Evolutionary conservation across 2,113 vertebrate genomes (phyloP).

Genomic region (Chaetorhynchus papuensis): DNA sequence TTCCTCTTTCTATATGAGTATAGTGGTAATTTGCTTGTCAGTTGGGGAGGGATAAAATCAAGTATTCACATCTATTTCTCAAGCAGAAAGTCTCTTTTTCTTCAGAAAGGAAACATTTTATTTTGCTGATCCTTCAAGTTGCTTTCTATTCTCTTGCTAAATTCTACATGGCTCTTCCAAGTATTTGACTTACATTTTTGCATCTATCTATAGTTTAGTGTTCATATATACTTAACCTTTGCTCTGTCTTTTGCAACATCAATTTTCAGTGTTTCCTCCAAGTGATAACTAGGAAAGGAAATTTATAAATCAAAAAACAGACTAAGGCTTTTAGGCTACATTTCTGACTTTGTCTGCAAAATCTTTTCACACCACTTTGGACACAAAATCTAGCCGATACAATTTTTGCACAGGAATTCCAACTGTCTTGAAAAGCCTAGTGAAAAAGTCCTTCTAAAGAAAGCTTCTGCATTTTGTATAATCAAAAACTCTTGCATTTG

Average conservation of each 20-base stretch:
- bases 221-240: constrained; percentile 15
- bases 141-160: neutral
- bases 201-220: neutral
- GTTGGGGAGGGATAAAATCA: neutral
- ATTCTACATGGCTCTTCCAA: constrained; percentile 31
- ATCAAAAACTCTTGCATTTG: neutral
- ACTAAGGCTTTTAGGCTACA: neutral
- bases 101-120: neutral
- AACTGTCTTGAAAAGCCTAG: neutral
- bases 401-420: neutral
- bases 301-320: neutral
- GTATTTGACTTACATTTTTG: constrained; percentile 16
- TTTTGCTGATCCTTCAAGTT: neutral
- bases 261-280: constrained; percentile 44
- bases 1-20: neutral
- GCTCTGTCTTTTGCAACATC: neutral
- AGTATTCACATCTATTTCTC: neutral
- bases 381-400: neutral
- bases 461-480: neutral
- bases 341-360: neutral
- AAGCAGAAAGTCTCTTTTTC: neutral
- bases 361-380: neutral
- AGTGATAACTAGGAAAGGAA: neutral
- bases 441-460: neutral
- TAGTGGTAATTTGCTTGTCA: neutral